These are phyloP conservation scores for Hemicrepidius hirtus DNA, from an alignment of 2,888 invertebrate species.

Conservation along the genomic window DNA sequence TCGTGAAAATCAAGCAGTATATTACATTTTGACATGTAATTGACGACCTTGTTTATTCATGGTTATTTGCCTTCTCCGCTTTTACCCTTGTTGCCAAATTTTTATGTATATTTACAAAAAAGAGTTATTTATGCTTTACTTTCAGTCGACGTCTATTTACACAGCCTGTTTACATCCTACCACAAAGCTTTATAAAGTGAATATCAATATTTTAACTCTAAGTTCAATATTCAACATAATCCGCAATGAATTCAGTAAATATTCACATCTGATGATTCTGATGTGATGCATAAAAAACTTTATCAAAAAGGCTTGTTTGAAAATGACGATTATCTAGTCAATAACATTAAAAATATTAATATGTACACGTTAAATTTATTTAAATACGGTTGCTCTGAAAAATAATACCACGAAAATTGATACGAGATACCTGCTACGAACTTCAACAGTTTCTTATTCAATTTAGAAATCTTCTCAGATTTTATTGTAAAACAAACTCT, in stretches of 20 bases:
- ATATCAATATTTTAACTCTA: conserved; percentile 10
- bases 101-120: conserved; percentile 7
- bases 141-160: conserved; percentile 4
- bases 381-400: too few species aligned
- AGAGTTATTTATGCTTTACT: background rate
- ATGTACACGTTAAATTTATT: too few species aligned
- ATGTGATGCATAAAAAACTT: too few species aligned
- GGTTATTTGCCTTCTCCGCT: background rate
- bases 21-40: conserved; percentile 1
- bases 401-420: too few species aligned
- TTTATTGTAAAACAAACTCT: too few species aligned
- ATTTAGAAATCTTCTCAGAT: too few species aligned
- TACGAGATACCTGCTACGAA: too few species aligned
- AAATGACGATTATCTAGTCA: too few species aligned
- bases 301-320: too few species aligned
- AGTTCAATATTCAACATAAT: conserved; percentile 4
- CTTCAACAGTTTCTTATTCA: too few species aligned
- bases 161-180: background rate
- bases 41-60: conserved; percentile 5
- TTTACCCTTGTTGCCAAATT: background rate
- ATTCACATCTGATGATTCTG: conserved; percentile 2
- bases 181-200: conserved; percentile 5
- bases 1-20: too few species aligned
- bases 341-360: too few species aligned
- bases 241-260: background rate